phyloP scores from a whole-genome alignment of 53 echinoderm and acorn worm genomes.

The Arbacia lixula region DNA sequence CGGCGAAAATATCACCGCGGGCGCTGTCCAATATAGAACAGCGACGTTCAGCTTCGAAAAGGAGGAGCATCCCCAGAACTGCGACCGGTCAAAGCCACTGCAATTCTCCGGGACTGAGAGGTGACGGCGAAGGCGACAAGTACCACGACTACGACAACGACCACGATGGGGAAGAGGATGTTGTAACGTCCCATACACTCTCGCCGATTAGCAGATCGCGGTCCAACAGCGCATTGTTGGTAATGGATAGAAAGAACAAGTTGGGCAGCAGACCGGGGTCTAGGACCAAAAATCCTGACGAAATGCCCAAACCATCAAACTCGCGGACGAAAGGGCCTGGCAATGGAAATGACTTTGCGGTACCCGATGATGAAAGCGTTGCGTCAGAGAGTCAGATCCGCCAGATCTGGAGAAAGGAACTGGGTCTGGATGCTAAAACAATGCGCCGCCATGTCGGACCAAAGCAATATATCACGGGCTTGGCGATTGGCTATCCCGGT shows the following conservation, averaged over 20 bases:
- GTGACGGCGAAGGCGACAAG: background rate
- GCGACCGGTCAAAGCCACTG: background rate
- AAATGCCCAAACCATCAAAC: too few species aligned
- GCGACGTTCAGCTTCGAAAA: background rate
- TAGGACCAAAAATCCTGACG: too few species aligned
- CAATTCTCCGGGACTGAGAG: too few species aligned
- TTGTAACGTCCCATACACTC: too few species aligned
- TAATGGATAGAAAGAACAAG: background rate
- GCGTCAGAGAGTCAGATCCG: conserved; percentile 33
- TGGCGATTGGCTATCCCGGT: conserved; percentile 22
- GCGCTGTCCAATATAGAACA: background rate
- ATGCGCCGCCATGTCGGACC: background rate
- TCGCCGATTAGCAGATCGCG: too few species aligned
- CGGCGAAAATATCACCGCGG: conserved; percentile 3
- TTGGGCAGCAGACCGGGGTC: background rate
- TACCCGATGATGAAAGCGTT: background rate
- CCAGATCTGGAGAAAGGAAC: conserved; percentile 44
- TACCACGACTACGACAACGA: too few species aligned
- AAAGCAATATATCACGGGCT: conserved; percentile 41
- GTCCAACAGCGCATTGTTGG: background rate
- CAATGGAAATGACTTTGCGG: too few species aligned
- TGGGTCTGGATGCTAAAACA: conserved; percentile 25
- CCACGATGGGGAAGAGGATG: background rate
- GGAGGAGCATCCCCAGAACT: background rate
- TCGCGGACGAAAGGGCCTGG: too few species aligned